These are phyloP conservation scores for Sialis lutaria DNA, from an alignment of 2,888 invertebrate species.

Conservation along the genomic window DNA sequence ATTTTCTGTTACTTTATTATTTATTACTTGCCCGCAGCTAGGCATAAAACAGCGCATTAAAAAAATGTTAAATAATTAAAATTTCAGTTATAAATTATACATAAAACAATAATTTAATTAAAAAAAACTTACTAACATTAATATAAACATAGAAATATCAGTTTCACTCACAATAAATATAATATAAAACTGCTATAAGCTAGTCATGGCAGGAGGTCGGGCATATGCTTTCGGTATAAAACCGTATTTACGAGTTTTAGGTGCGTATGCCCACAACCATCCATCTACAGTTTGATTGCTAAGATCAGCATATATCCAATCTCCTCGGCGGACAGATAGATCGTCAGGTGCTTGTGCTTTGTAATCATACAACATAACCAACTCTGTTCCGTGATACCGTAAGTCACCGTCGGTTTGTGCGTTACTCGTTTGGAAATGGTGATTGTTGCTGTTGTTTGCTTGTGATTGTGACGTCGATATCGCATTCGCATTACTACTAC, in stretches of 20 bases:
- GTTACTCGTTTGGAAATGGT: neutral
- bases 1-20: too few species aligned
- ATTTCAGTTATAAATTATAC: too few species aligned
- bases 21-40: too few species aligned
- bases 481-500: conserved; percentile 10
- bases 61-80: too few species aligned
- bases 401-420: conserved; percentile 36
- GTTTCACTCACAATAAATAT: too few species aligned
- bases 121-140: too few species aligned
- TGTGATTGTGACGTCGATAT: conserved; percentile 12
- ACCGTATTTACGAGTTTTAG: conserved; percentile 80
- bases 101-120: too few species aligned
- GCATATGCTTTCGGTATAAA: conserved; percentile 93
- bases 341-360: conserved; percentile 91
- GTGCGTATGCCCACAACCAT: conserved; percentile 90
- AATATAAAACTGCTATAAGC: conserved; percentile 32
- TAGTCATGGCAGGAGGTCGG: conserved; percentile 80
- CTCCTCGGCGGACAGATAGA: conserved; percentile 74
- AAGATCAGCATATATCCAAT: conserved; percentile 90
- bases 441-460: conserved; percentile 5
- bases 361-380: conserved; percentile 90
- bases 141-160: too few species aligned
- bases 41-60: too few species aligned
- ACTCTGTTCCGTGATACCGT: conserved; percentile 72
- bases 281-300: conserved; percentile 89